Base-by-base conservation (phyloP, 2,888 invertebrate species). In the Habrosyne pyritoides region DNA sequence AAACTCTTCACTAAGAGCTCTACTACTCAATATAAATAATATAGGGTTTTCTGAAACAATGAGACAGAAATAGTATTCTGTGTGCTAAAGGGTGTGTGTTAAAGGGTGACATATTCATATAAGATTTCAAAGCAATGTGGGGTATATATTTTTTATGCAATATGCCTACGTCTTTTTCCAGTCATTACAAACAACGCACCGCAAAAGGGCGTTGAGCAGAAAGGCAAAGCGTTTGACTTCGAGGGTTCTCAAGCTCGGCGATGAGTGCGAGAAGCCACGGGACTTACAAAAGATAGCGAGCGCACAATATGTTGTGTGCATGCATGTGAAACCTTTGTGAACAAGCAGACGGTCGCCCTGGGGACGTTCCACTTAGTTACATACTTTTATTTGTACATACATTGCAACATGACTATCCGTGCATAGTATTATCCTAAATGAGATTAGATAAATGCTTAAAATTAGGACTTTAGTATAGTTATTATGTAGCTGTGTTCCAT, bases 241-340 rank as follows among this genome's bases (percentile, higher is more conserved):
- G 61, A 78, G 72, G 61, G 69, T 67, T 64, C 72, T 77, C 63
- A 60, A 68, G 71, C 65, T 30, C 21, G 50, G 28, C 64, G 59
- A 56, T 54, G 66, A 64, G 53, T 59, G 67, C 70, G 69, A 66
- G 67, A 71, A 69, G 64, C 66, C 65, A 64, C 67, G 58, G 59
- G 68, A 67, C 70, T 67, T 56, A 63, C 67, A 70, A 76, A 76
- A 64, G 69, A 66, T 67, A 71, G 64, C 67, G 63, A 62, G 49
- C 50, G 18, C 28, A 30, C 50, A 50, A 30, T 50, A 50, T 50
- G 30, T 28, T 28, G 50, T 50, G 50, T 50, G 50, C 50, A 28
- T 50, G 50, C 50, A 50, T 50, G 30, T 50, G 50, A 50, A 18
- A 50, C 30, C 28, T 28, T 28, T 50, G 26, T 50, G 50, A 21